Evolutionary conservation across 2,113 vertebrate genomes (phyloP).

Genomic region (Pachyramphus minor): DNA sequence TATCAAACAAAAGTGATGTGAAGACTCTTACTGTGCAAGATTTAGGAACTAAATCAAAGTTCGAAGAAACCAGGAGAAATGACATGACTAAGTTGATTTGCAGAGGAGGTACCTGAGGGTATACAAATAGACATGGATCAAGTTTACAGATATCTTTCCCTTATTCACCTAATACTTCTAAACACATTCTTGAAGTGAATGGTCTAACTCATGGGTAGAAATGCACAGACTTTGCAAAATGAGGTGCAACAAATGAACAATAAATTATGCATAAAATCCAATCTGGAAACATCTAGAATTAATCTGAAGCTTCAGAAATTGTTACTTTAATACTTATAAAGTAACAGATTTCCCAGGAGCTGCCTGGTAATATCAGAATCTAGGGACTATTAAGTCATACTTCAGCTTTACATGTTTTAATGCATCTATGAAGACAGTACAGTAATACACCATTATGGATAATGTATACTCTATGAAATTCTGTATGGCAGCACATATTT

Average conservation of each 20-base stretch:
- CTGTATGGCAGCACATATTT: neutral
- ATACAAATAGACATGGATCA: neutral
- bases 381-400: neutral
- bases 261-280: neutral
- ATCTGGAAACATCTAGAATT: neutral
- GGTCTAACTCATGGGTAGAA: neutral
- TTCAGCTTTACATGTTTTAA: neutral
- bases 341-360: neutral
- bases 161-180: neutral
- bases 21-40: neutral
- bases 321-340: neutral
- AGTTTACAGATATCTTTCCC: neutral
- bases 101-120: neutral
- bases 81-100: neutral
- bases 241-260: neutral
- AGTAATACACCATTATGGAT: neutral
- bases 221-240: neutral
- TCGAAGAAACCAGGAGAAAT: neutral
- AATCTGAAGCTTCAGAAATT: neutral
- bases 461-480: neutral
- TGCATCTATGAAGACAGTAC: neutral
- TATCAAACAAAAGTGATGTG: neutral
- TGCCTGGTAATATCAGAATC: neutral
- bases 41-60: neutral
- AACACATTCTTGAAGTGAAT: neutral